A percentile compares a stretch with the other conserved stretches of the same genome.
These are phyloP conservation scores for Sitta carolinensis DNA, from an alignment of 2,797 vertebrate species.

Conservation along the genomic window DNA sequence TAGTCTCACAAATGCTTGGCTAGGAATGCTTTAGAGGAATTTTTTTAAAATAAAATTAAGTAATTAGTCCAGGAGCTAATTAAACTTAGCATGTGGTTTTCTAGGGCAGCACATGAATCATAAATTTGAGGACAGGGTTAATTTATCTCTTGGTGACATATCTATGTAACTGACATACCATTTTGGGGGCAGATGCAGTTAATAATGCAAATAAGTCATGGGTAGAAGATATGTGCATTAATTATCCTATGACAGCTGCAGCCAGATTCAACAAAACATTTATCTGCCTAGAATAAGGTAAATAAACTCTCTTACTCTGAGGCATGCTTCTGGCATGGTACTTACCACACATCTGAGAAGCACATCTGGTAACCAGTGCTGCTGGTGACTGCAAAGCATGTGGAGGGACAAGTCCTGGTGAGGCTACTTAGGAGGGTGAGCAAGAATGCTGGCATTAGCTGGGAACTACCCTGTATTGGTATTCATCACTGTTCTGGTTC, in stretches of 20 bases:
- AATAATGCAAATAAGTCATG: conserved; percentile 7
- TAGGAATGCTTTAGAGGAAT: background rate
- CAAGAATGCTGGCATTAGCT: background rate
- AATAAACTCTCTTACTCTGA: background rate
- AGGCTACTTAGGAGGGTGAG: background rate
- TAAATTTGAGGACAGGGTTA: background rate
- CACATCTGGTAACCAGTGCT: background rate
- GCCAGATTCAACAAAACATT: conserved; percentile 17
- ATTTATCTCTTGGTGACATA: background rate
- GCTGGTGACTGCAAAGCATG: background rate
- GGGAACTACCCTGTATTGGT: background rate
- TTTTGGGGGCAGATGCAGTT: background rate
- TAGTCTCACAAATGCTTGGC: background rate
- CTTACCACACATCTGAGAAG: background rate
- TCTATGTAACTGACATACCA: background rate
- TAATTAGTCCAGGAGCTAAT: background rate
- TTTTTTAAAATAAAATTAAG: background rate
- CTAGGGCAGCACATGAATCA: background rate
- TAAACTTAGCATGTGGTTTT: conserved; percentile 13
- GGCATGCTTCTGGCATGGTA: background rate
- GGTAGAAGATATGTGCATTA: background rate
- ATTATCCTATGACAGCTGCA: background rate
- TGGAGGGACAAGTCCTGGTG: background rate
- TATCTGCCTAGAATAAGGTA: background rate
- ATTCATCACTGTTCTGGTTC: background rate